These are phyloP conservation scores for Macrotis lagotis DNA, from an alignment of 2,113 vertebrate genomes.

Conservation along the genomic window DNA sequence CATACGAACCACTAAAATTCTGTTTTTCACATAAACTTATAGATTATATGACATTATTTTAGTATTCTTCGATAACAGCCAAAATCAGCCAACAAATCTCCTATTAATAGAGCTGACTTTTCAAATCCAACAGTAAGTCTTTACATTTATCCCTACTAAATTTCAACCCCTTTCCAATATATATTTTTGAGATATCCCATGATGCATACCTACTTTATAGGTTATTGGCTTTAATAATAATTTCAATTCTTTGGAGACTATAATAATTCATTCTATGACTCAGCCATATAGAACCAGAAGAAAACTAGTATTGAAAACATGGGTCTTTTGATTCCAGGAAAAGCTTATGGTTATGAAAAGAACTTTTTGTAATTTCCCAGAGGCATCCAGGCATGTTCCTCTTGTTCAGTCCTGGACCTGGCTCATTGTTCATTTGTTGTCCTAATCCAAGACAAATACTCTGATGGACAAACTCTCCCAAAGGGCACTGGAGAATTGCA, in stretches of 20 bases:
- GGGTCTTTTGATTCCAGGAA: neutral
- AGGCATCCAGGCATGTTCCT: neutral
- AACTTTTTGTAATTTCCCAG: neutral
- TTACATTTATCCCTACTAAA: neutral
- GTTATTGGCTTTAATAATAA: neutral
- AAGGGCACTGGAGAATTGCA: neutral
- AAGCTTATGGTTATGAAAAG: neutral
- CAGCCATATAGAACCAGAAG: neutral
- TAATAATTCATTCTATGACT: neutral
- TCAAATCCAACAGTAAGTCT: neutral
- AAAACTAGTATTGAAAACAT: neutral
- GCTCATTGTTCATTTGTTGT: neutral
- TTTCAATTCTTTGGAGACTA: neutral
- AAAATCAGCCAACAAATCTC: no score
- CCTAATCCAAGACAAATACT: neutral
- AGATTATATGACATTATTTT: no score
- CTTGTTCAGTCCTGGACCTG: neutral
- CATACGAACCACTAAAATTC: neutral
- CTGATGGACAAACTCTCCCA: neutral
- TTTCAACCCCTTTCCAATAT: neutral
- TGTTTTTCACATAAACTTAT: neutral
- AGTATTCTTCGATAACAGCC: no score
- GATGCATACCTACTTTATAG: neutral
- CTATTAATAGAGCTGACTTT: neutral
- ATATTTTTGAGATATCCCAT: neutral